Evolutionary conservation across 2,888 invertebrate genomes (phyloP), one percentile per base, ranked within the genome.

Genomic region (Ochropleura leucogaster): DNA sequence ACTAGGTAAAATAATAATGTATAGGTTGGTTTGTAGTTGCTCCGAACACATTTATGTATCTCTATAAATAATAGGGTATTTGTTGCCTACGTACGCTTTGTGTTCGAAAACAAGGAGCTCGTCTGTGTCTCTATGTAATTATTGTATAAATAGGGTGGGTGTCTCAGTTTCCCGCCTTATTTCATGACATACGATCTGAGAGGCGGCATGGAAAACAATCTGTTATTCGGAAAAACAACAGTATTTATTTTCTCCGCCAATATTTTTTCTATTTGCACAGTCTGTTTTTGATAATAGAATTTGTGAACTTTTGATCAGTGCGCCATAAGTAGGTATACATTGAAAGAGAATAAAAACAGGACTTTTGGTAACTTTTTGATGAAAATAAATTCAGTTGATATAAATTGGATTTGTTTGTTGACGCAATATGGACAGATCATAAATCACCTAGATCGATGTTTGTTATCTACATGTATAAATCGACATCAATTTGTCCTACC

Each of bases 131-230:
- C 30, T 30, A 68, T 70, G 51, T 79, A 79, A 83, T 81, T 78
- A 86, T 79, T 75, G 74, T 83, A 51, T 75, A 75, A 72, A 83
- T 68, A 68, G 78, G 72, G 70, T 63, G 60, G 57, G 74, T 77
- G 77, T 73, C 67, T 76, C 72, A 73, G 82, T 87, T 87, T 87
- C 87, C 85, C 87, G 87, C 87, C 82, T 81, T 83, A 87, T 81
- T 87, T 84, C 59, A 73, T 77, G 74, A 70, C 57, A 66, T 69
- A 74, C 66, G 72, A 76, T 63, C 30, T 64, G 47, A 60, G 64
- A 63, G 71, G 79, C 66, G 69, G 62, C 30, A n/a, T 46, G n/a
- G 62, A 49, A 65, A 80, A 81, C 71, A 79, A 79, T 72, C 42
- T 10, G 49, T 44, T 78, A 59, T 75, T 77, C 42, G 18, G 53